Conservation (phyloP, 2,113 vertebrate genomes). For the Donacobius atricapilla region DNA sequence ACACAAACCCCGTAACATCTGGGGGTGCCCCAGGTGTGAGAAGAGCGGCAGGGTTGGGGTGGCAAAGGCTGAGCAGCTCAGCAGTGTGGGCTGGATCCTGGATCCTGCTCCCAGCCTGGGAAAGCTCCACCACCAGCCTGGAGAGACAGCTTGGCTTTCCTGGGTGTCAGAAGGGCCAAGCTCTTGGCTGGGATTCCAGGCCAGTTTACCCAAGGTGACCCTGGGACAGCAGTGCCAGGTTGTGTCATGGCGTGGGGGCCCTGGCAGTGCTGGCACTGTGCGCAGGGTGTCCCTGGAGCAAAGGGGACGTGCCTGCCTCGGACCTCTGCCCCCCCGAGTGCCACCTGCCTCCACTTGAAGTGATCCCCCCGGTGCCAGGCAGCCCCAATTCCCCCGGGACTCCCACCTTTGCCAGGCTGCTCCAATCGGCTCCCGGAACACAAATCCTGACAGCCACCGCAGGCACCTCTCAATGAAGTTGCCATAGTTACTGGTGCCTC, state of each 20-base stretch:
- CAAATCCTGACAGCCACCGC: conserved; percentile 36
- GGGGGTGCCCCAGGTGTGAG: neutral
- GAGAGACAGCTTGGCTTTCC: neutral
- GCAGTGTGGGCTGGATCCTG: fast-evolving
- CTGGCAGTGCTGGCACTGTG: neutral
- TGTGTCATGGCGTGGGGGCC: fast-evolving
- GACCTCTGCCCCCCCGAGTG: neutral
- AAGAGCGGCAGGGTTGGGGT: neutral
- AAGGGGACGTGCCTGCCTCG: neutral
- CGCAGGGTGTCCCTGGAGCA: neutral
- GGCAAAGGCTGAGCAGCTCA: neutral
- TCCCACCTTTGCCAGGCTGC: conserved; percentile 14
- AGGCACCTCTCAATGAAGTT: conserved; percentile 63
- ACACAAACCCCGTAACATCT: neutral
- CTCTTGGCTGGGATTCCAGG: neutral
- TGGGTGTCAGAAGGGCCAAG: neutral
- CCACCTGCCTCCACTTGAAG: neutral
- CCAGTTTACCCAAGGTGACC: neutral
- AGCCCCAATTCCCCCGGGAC: conserved; percentile 5
- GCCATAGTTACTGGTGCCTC: conserved; percentile 72
- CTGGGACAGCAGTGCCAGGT: neutral
- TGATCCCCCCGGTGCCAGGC: neutral
- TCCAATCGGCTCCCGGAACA: conserved; percentile 40
- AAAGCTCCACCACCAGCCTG: neutral
- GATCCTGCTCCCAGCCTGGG: neutral